phyloP scores from a whole-genome alignment of 2,888 invertebrate species.

The Pherbina coryleti region DNA sequence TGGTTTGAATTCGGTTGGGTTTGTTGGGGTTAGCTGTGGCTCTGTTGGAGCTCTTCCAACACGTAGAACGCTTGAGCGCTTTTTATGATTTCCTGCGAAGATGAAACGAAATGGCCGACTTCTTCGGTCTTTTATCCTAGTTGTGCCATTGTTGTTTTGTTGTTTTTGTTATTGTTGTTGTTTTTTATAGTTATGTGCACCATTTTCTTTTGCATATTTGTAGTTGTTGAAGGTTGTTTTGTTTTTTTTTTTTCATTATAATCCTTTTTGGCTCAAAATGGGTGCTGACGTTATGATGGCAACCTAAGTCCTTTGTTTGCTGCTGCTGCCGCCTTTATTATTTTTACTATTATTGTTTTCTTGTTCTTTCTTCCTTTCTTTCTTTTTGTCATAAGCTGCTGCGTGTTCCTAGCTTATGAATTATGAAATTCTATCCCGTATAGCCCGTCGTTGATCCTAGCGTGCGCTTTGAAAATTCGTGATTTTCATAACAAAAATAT shows the following conservation, averaged over 20 bases:
- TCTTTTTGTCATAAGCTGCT: neutral
- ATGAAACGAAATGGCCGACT: conserved; percentile 31
- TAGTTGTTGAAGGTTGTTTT: conserved; percentile 1
- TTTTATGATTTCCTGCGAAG: conserved; percentile 41
- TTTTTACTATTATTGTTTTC: neutral
- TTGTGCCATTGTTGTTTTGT: conserved; percentile 6
- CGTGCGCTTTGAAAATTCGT: neutral
- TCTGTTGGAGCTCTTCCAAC: conserved; percentile 29
- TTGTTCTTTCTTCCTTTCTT: conserved; percentile 15
- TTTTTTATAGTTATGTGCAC: conserved; percentile 35
- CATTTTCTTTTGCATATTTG: conserved; percentile 15
- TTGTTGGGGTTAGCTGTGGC: neutral
- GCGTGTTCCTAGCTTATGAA: neutral
- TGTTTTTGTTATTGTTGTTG: conserved; percentile 17
- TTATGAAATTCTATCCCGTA: neutral
- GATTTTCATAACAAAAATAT: neutral
- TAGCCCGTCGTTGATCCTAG: neutral
- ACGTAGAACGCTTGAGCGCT: conserved; percentile 49
- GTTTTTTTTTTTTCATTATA: conserved; percentile 35
- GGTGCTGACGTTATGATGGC: conserved; percentile 51
- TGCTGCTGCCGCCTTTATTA: neutral
- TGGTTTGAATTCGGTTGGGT: neutral
- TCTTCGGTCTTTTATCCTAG: neutral
- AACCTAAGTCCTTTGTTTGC: conserved; percentile 10
- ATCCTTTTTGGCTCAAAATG: conserved; percentile 45